These are phyloP conservation scores for Hozukius guyotensis DNA, from an alignment of 2,797 vertebrate genomes.

Conservation along the genomic window DNA sequence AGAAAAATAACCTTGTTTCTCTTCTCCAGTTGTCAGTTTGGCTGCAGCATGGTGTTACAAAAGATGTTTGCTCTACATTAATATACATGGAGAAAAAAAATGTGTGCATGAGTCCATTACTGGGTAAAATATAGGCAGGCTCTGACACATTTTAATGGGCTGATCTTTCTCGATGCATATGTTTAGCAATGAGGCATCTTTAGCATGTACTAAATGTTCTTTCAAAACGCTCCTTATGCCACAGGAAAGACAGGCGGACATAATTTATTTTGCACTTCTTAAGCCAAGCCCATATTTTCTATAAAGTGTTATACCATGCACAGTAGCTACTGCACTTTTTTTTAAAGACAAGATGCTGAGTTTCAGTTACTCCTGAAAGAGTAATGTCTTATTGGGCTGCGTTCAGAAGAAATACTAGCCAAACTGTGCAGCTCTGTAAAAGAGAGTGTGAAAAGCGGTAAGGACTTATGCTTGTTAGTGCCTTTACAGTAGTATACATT, in stretches of 20 bases:
- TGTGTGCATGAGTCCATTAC: not conserved
- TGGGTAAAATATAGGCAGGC: slow-evolving; percentile 20
- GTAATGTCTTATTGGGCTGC: slow-evolving; percentile 15
- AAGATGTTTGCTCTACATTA: slow-evolving; percentile 16
- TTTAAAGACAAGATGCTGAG: slow-evolving; percentile 7
- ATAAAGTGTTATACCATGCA: not conserved
- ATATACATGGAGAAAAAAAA: slow-evolving; percentile 6
- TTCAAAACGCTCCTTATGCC: slow-evolving; percentile 21
- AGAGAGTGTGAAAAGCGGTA: slow-evolving; percentile 22
- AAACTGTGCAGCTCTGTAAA: slow-evolving; percentile 17
- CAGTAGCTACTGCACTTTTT: not conserved
- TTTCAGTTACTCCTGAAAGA: slow-evolving; percentile 23
- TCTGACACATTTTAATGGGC: slow-evolving; percentile 41
- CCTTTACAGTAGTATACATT: slow-evolving; percentile 46
- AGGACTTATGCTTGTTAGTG: slow-evolving; percentile 41
- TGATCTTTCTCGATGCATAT: slow-evolving; percentile 36
- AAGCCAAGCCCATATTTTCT: not conserved
- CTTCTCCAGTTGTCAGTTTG: not conserved
- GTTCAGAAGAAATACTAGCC: not conserved
- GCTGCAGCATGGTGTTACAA: not conserved
- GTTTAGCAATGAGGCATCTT: slow-evolving; percentile 28
- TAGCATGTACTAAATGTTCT: slow-evolving; percentile 37
- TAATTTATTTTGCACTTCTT: slow-evolving; percentile 2
- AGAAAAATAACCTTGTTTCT: slow-evolving; percentile 29
- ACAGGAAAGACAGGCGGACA: not conserved